Percentiles rank a stretch among this genome's conserved stretches.
Conservation (phyloP, 2,888 invertebrate genomes). For the Hipparchia semele region DNA sequence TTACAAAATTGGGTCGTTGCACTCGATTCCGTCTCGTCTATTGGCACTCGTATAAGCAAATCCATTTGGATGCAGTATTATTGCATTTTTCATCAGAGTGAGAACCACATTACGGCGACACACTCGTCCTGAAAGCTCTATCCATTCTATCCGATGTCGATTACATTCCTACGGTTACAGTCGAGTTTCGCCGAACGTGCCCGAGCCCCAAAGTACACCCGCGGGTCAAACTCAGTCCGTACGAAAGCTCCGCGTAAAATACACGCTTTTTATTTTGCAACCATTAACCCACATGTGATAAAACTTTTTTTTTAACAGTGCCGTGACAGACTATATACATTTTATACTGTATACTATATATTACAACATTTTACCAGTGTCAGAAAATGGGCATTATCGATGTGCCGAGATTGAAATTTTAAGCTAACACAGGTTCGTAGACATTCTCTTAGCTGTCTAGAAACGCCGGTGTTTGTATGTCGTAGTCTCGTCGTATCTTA, state of each 20-base stretch:
- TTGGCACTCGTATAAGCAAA: constrained; percentile 15
- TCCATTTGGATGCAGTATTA: constrained; percentile 21
- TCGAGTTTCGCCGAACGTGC: constrained; percentile 11
- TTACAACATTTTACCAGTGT: constrained; percentile 46
- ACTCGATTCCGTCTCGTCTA: background rate
- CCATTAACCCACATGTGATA: constrained; percentile 57
- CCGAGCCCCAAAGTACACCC: constrained; percentile 5
- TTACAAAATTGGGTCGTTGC: constrained; percentile 1
- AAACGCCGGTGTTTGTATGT: constrained; percentile 17
- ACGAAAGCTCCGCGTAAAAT: constrained; percentile 51
- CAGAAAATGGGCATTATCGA: constrained; percentile 58
- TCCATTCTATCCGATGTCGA: constrained; percentile 36
- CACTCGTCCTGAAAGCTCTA: constrained; percentile 39
- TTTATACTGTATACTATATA: constrained; percentile 41
- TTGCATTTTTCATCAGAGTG: constrained; percentile 28
- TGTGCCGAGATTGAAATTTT: constrained; percentile 48
- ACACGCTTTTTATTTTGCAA: constrained; percentile 50
- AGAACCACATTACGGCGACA: constrained; percentile 29
- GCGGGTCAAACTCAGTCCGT: constrained; percentile 53
- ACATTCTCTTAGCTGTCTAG: constrained; percentile 25
- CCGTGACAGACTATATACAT: constrained; percentile 52
- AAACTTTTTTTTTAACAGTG: constrained; percentile 67
- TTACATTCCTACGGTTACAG: constrained; percentile 23
- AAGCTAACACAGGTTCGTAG: constrained; percentile 50
- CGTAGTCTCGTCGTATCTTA: constrained; percentile 1